Conservation (phyloP, 2,797 vertebrate species). For the Harpagifer antarcticus region DNA sequence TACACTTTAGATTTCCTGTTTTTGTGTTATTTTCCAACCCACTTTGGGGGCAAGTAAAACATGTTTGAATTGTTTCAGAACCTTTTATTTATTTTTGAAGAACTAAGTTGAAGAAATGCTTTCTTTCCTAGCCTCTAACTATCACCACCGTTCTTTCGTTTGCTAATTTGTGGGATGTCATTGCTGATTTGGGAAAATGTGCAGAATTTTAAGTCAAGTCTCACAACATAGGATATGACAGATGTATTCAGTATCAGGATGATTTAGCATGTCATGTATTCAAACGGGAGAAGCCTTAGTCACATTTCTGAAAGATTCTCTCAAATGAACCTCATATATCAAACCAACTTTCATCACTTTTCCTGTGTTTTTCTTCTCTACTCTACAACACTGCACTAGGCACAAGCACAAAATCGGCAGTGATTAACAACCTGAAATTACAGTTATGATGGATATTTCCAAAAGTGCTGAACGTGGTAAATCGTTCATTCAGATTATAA, state of each 20-base stretch:
- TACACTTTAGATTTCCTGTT: slow-evolving; percentile 51
- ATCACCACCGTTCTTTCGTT: slow-evolving; percentile 4
- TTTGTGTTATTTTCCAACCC: slow-evolving; percentile 32
- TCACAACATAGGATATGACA: background rate
- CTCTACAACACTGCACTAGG: background rate
- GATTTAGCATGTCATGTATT: slow-evolving; percentile 9
- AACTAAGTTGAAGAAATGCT: slow-evolving; percentile 19
- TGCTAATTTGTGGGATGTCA: background rate
- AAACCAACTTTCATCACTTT: slow-evolving; percentile 13
- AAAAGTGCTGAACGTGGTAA: slow-evolving; percentile 17
- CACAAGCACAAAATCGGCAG: background rate
- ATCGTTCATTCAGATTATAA: slow-evolving; percentile 43
- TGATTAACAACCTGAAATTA: slow-evolving; percentile 32
- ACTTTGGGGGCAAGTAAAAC: slow-evolving; percentile 11
- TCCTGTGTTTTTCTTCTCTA: slow-evolving; percentile 16
- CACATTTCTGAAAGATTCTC: slow-evolving; percentile 1
- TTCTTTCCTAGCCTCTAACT: slow-evolving; percentile 21
- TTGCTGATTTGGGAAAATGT: slow-evolving; percentile 21
- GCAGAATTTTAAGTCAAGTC: slow-evolving; percentile 14
- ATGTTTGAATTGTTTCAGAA: slow-evolving; percentile 6
- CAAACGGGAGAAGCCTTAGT: slow-evolving; percentile 15
- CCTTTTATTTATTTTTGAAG: slow-evolving; percentile 1
- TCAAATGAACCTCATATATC: slow-evolving; percentile 15
- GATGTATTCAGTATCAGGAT: slow-evolving; percentile 26
- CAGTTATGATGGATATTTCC: slow-evolving; percentile 40